Conservation (phyloP, 2,113 vertebrate species). For the Tragulus kanchil region DNA sequence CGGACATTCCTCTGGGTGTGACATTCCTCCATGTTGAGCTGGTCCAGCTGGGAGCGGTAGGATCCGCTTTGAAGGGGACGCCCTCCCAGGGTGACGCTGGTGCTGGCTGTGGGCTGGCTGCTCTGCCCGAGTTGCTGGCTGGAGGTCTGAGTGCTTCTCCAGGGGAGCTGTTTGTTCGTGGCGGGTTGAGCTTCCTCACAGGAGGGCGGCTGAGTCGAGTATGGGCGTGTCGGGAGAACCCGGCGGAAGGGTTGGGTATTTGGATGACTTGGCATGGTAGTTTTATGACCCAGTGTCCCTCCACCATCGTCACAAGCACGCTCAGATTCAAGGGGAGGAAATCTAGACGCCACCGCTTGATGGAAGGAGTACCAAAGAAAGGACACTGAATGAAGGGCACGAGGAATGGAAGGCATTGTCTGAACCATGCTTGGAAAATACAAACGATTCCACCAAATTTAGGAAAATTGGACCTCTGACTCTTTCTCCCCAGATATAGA, state of each 20-base stretch:
- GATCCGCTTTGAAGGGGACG: not conserved
- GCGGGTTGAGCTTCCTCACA: not conserved
- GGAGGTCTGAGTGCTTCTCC: not conserved
- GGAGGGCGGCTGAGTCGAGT: not conserved
- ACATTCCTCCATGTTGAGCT: not conserved
- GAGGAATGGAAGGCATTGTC: rapidly evolving
- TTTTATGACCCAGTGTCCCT: not conserved
- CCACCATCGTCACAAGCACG: no score
- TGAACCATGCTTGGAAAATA: not conserved
- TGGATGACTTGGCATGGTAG: not conserved
- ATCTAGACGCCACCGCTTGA: rapidly evolving
- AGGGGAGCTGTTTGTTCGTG: not conserved
- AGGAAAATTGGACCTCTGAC: not conserved
- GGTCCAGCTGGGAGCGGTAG: not conserved
- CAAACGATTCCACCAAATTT: rapidly evolving
- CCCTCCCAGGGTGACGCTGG: not conserved
- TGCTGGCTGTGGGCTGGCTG: not conserved
- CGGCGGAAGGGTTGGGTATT: no score
- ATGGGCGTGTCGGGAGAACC: not conserved
- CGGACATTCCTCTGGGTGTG: no score
- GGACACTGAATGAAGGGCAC: rapidly evolving
- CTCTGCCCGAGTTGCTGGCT: not conserved
- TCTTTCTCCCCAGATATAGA: conserved; percentile 45
- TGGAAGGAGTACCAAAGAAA: no score
- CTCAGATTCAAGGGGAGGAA: not conserved